Evolutionary conservation across 2,888 invertebrate species (phyloP).

Genomic region (Sinohyriopsis cumingii): DNA sequence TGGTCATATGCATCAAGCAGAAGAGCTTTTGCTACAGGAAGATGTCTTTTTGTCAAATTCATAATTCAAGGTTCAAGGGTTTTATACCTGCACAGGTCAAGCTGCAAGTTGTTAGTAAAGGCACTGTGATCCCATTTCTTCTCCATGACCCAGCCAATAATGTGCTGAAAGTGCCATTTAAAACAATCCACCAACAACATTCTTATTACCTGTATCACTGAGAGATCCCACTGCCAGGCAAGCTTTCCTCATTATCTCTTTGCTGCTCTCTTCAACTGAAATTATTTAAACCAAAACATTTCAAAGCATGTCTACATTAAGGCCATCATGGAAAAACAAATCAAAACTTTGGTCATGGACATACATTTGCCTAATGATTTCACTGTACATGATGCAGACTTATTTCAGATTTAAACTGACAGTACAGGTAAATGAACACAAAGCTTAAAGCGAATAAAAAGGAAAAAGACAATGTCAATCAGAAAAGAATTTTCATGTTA

Average conservation of each 20-base stretch:
- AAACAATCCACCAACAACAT: not conserved
- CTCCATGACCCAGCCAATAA: not conserved
- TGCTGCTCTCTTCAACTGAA: conserved; percentile 87
- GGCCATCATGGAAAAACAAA: not conserved
- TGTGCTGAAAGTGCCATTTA: not conserved
- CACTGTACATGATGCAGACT: not conserved
- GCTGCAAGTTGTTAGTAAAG: not conserved
- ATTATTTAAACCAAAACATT: conserved; percentile 37
- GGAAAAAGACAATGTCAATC: too few relatives aligned
- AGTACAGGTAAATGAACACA: too few relatives aligned
- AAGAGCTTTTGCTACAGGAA: too few relatives aligned
- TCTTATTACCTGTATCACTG: conserved; percentile 80
- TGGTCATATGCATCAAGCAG: too few relatives aligned
- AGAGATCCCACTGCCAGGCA: conserved; percentile 93
- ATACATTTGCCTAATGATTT: too few relatives aligned
- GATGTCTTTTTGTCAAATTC: too few relatives aligned
- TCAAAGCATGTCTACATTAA: not conserved
- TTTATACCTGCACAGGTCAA: not conserved
- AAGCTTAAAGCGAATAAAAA: too few relatives aligned
- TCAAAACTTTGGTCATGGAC: not conserved
- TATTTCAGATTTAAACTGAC: not conserved
- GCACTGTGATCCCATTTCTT: not conserved
- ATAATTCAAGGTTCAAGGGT: too few relatives aligned
- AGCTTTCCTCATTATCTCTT: conserved; percentile 88
- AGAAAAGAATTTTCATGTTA: too few relatives aligned